phyloP scores from a whole-genome alignment of 1,140 invertebrate species.

The Drosophila ambigua region DNA sequence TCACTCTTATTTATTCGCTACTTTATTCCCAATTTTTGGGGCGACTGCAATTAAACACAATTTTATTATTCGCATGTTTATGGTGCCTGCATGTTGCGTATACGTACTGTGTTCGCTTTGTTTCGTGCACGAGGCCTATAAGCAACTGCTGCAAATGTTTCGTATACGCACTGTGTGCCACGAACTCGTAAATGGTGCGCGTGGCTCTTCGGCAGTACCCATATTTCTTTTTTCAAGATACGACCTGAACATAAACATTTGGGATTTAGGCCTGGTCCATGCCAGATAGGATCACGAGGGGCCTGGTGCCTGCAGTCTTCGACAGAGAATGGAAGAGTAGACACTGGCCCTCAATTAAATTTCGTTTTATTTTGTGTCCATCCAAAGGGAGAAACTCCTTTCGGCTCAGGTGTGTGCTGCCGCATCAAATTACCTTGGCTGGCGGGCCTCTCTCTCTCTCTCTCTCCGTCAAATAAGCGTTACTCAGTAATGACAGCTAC shows the following conservation, averaged over 20 bases:
- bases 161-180: slow-evolving; percentile 40
- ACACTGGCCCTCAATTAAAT: slow-evolving; percentile 59
- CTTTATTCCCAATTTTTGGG: slow-evolving; percentile 5
- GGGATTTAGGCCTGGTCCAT: slow-evolving; percentile 2
- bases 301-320: too few relatives aligned
- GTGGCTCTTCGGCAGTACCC: slow-evolving; percentile 26
- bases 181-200: slow-evolving; percentile 58
- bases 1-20: slow-evolving; percentile 2
- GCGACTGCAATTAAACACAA: slow-evolving; percentile 72
- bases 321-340: too few relatives aligned
- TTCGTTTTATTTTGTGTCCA: slow-evolving; percentile 64
- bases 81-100: slow-evolving; percentile 69
- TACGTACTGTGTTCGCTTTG: slow-evolving; percentile 65
- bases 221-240: slow-evolving; percentile 65
- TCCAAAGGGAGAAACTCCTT: slow-evolving; percentile 6
- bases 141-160: slow-evolving; percentile 15
- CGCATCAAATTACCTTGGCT: slow-evolving; percentile 19
- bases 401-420: slow-evolving; percentile 53
- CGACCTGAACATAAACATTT: slow-evolving; percentile 54
- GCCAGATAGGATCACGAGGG: too few relatives aligned
- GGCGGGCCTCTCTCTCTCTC: slow-evolving; percentile 3
- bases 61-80: slow-evolving; percentile 68
- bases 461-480: too few relatives aligned
- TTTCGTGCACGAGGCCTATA: slow-evolving; percentile 16
- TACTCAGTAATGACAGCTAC: too few relatives aligned